A percentile compares a stretch with the other conserved stretches of the same genome.
Evolutionary conservation across 1,140 invertebrate species (phyloP).

Genomic region (Drosophila kurseongensis): DNA sequence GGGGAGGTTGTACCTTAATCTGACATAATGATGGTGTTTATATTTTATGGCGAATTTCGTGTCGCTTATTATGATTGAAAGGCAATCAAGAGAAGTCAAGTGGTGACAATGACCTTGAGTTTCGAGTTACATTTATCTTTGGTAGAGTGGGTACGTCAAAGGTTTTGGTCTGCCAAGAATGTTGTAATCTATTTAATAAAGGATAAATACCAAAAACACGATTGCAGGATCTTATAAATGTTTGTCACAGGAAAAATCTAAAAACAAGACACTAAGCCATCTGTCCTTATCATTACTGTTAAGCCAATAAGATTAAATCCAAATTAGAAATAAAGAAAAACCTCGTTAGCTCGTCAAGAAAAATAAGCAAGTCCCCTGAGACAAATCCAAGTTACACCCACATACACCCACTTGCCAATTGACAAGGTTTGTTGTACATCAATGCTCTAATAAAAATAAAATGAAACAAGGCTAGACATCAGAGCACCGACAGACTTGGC

Average conservation of each 20-base stretch:
- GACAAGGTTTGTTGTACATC: not conserved
- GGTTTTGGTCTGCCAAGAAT: no score
- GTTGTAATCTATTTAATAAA: no score
- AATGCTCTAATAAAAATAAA: conserved; percentile 8
- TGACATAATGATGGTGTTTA: conserved; percentile 32
- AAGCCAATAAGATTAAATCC: no score
- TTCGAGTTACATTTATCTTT: not conserved
- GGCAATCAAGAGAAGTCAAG: conserved; percentile 59
- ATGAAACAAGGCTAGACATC: not conserved
- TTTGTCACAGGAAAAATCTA: no score
- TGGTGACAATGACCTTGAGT: conserved; percentile 49
- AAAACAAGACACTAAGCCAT: no score
- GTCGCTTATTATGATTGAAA: conserved; percentile 66
- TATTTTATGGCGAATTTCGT: conserved; percentile 4
- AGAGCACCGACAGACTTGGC: conserved; percentile 16
- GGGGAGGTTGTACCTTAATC: conserved; percentile 24
- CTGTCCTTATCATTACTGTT: no score
- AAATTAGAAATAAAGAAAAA: conserved; percentile 6
- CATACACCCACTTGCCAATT: not conserved
- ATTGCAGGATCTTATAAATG: no score
- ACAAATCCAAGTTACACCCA: conserved; percentile 10
- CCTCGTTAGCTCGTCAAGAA: conserved; percentile 7
- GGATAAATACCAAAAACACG: no score
- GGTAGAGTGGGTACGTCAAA: no score
- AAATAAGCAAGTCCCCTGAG: conserved; percentile 26